A percentile compares a stretch with the other conserved stretches of the same genome.
These are phyloP conservation scores for Aporrectodea caliginosa DNA, from an alignment of 1,140 invertebrate species.

Conservation along the genomic window DNA sequence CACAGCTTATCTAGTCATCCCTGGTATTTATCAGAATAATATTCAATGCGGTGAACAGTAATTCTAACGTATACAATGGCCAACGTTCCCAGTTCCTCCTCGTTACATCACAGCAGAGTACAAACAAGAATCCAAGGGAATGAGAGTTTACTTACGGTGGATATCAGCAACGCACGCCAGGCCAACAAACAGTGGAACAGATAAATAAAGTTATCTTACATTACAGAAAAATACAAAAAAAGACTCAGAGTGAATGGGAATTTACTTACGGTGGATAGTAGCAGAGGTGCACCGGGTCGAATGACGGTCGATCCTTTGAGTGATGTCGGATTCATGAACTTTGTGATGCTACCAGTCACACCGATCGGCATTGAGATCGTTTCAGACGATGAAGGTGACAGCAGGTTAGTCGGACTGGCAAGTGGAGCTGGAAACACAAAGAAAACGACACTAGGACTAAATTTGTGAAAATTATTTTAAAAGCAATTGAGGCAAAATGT, in stretches of 20 bases:
- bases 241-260: not conserved
- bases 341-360: not conserved
- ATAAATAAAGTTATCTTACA: not conserved
- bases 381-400: not conserved
- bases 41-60: too few species aligned
- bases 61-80: too few species aligned
- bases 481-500: too few species aligned
- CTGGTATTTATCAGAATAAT: too few species aligned
- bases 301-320: not conserved
- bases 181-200: not conserved
- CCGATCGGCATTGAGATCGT: not conserved
- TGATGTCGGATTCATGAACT: not conserved
- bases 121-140: not conserved
- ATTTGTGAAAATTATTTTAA: too few species aligned
- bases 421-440: not conserved
- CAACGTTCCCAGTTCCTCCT: too few species aligned
- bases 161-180: not conserved
- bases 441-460: too few species aligned
- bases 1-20: too few species aligned
- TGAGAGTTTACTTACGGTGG: not conserved
- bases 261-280: not conserved
- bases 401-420: not conserved
- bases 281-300: not conserved
- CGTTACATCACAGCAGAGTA: not conserved
- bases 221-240: not conserved